A percentile compares a stretch with the other conserved stretches of the same genome.
Evolutionary conservation across 2,888 invertebrate genomes (phyloP).

Genomic region (Girardia tigrina): DNA sequence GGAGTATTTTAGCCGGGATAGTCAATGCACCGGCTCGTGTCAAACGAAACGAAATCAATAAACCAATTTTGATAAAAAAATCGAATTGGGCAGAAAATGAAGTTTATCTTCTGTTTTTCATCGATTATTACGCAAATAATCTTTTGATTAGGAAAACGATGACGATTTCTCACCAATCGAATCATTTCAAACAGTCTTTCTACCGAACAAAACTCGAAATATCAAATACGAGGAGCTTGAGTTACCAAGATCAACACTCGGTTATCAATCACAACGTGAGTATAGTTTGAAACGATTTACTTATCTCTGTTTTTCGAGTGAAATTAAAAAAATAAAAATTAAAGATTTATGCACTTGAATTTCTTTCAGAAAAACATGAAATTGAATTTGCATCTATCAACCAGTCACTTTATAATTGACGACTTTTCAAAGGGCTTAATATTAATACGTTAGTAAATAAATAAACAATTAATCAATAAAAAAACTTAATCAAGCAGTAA

Average conservation of each 20-base stretch:
- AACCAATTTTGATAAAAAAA: not conserved
- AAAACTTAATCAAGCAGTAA: no score
- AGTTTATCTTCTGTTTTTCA: not conserved
- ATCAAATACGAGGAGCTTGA: not conserved
- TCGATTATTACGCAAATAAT: not conserved
- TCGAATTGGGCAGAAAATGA: not conserved
- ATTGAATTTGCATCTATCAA: no score
- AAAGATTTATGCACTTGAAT: no score
- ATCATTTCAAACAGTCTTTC: not conserved
- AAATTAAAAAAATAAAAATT: no score
- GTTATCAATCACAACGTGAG: no score
- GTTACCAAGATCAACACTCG: not conserved
- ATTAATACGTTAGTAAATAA: no score
- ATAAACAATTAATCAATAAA: no score
- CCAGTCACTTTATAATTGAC: no score
- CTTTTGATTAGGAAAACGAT: not conserved
- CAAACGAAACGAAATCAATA: not conserved
- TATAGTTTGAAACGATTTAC: no score
- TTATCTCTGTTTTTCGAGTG: no score
- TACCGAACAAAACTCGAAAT: not conserved
- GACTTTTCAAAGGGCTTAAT: no score
- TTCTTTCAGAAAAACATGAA: no score
- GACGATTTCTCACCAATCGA: not conserved
- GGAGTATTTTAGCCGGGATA: not conserved
- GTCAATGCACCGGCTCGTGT: not conserved